phyloP scores from a whole-genome alignment of 2,888 invertebrate species.

The Lycia hirtaria region DNA sequence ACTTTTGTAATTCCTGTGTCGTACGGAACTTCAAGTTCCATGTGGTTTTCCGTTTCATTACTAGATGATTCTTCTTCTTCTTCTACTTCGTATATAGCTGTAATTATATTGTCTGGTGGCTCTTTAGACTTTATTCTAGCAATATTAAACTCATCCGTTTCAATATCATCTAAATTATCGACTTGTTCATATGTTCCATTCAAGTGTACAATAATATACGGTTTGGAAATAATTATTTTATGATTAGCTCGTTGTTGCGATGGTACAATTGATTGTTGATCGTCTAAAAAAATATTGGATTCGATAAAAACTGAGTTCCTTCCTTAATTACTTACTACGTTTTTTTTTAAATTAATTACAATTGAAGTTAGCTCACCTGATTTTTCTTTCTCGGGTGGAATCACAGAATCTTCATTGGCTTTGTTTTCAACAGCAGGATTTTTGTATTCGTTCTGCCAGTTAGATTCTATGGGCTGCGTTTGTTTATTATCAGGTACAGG shows the following conservation, averaged over 20 bases:
- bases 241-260: slow-evolving; percentile 3
- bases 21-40: slow-evolving; percentile 1
- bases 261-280: slow-evolving; percentile 36
- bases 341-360: too few species aligned
- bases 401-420: background rate
- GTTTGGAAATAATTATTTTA: slow-evolving; percentile 36
- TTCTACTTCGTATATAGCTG: slow-evolving; percentile 20
- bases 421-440: background rate
- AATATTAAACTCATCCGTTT: slow-evolving; percentile 15
- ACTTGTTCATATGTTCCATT: slow-evolving; percentile 58
- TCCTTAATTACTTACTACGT: too few species aligned
- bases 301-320: background rate
- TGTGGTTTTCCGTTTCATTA: background rate
- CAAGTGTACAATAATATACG: slow-evolving; percentile 55
- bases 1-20: slow-evolving; percentile 19
- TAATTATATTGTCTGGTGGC: background rate
- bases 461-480: background rate
- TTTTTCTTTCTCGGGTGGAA: background rate
- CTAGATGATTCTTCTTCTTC: too few species aligned
- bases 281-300: slow-evolving; percentile 23
- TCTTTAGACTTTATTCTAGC: slow-evolving; percentile 16
- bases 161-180: slow-evolving; percentile 48
- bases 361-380: slow-evolving; percentile 19
- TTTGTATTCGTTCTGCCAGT: background rate
- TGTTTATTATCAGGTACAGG: background rate